These are phyloP conservation scores for Pygoscelis antarcticus DNA, from an alignment of 2,113 vertebrate genomes.

Conservation along the genomic window DNA sequence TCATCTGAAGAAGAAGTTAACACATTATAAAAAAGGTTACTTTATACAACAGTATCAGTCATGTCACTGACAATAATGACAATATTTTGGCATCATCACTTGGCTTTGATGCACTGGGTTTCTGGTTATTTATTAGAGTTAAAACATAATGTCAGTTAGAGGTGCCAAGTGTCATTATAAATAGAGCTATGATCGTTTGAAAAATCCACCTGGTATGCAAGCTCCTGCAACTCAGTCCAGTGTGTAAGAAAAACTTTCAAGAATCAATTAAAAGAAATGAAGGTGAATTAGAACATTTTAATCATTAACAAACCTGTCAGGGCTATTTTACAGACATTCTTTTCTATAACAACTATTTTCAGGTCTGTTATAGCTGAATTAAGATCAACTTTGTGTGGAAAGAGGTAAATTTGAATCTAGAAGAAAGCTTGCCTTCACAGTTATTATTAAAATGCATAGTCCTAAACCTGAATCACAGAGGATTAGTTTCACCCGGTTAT, in stretches of 20 bases:
- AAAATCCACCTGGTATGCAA: neutral
- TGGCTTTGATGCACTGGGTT: neutral
- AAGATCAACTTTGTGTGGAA: neutral
- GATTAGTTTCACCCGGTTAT: neutral
- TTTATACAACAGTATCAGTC: neutral
- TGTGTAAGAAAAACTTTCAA: neutral
- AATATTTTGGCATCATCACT: neutral
- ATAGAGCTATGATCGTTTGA: neutral
- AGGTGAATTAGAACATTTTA: neutral
- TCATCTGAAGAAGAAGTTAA: conserved; percentile 22
- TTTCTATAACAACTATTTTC: neutral
- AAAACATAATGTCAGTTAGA: conserved; percentile 25
- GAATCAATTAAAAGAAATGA: neutral
- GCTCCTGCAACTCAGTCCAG: neutral
- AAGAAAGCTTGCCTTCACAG: neutral
- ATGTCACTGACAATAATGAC: neutral
- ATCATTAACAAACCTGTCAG: neutral
- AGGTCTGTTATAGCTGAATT: neutral
- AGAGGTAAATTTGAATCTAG: neutral
- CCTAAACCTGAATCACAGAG: neutral
- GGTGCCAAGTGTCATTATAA: conserved; percentile 27
- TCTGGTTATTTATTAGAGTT: conserved; percentile 31
- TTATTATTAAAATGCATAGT: neutral
- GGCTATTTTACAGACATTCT: neutral
- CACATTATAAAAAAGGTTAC: conserved; percentile 11